Evolutionary conservation across 2,888 invertebrate species (phyloP).

Genomic region (Caenorhabditis afra): DNA sequence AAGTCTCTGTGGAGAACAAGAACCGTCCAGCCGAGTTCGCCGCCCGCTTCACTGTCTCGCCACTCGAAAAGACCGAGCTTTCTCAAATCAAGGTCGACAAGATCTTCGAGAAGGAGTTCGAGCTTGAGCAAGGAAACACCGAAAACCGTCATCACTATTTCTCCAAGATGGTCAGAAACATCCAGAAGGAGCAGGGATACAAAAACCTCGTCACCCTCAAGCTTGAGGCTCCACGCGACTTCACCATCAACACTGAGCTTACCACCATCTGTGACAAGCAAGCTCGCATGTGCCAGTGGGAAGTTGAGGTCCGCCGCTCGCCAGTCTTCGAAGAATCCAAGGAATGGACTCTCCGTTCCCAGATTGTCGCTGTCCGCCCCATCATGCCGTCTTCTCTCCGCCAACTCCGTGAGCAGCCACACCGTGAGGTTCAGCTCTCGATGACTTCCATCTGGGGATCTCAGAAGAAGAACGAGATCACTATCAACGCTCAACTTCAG

Average conservation of each 20-base stretch:
- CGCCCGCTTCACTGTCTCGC: conserved; percentile 31
- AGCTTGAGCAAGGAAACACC: conserved; percentile 23
- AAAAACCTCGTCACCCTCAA: conserved; percentile 38
- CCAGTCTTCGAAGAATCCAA: conserved; percentile 46
- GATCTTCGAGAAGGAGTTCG: conserved; percentile 63
- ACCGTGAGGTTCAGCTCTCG: conserved; percentile 62
- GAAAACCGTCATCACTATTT: conserved; percentile 55
- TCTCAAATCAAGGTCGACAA: conserved; percentile 53
- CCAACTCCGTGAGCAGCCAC: conserved; percentile 63
- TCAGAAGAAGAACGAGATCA: too few relatives aligned
- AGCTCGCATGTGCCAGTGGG: conserved; percentile 40
- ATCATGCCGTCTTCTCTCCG: conserved; percentile 57
- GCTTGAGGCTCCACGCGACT: conserved; percentile 34
- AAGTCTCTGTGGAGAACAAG: conserved; percentile 54
- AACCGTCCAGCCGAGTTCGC: conserved; percentile 43
- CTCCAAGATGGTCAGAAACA: conserved; percentile 48
- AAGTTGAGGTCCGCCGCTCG: conserved; percentile 42
- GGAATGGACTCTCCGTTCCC: conserved; percentile 67
- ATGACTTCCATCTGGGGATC: conserved; percentile 62
- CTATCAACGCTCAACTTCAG: conserved; percentile 43
- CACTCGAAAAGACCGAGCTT: conserved; percentile 27
- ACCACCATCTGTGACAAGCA: conserved; percentile 42
- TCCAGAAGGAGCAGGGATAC: conserved; percentile 40
- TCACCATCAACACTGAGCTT: conserved; percentile 30
- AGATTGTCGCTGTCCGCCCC: conserved; percentile 63